Evolutionary conservation across 2,888 invertebrate species (phyloP).

Genomic region (Noctua fimbriata): DNA sequence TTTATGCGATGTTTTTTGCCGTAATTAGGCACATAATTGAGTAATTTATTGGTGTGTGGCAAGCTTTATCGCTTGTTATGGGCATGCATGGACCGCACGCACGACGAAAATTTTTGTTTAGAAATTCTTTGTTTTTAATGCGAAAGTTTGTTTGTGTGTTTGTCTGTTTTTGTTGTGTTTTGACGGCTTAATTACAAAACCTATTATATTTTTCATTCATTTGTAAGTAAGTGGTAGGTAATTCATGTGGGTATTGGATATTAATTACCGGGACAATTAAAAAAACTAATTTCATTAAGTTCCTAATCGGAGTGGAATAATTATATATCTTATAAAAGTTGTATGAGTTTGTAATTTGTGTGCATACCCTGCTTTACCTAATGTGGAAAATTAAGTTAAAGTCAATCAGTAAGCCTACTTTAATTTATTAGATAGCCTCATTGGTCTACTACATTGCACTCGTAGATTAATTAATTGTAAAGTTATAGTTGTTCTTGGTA

Average conservation of each 20-base stretch:
- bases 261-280: not conserved
- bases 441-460: constrained; percentile 6
- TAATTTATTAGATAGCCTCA: constrained; percentile 9
- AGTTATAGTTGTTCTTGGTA: not conserved
- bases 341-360: not conserved
- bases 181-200: not conserved
- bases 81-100: constrained; percentile 63
- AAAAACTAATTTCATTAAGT: no score
- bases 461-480: constrained; percentile 7
- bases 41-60: constrained; percentile 80
- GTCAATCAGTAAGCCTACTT: constrained; percentile 10
- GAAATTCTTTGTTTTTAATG: constrained; percentile 27
- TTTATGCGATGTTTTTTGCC: constrained; percentile 76
- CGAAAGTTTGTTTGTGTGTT: not conserved
- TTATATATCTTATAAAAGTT: not conserved
- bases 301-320: not conserved
- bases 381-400: constrained; percentile 11
- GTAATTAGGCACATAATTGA: constrained; percentile 82
- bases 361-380: not conserved
- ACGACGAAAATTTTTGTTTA: constrained; percentile 47
- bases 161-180: not conserved
- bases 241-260: not conserved
- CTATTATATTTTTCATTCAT: not conserved
- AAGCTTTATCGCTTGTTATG: constrained; percentile 71
- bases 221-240: not conserved